These are phyloP conservation scores for Megaleporinus macrocephalus DNA, from an alignment of 2,113 vertebrate species.

Conservation along the genomic window DNA sequence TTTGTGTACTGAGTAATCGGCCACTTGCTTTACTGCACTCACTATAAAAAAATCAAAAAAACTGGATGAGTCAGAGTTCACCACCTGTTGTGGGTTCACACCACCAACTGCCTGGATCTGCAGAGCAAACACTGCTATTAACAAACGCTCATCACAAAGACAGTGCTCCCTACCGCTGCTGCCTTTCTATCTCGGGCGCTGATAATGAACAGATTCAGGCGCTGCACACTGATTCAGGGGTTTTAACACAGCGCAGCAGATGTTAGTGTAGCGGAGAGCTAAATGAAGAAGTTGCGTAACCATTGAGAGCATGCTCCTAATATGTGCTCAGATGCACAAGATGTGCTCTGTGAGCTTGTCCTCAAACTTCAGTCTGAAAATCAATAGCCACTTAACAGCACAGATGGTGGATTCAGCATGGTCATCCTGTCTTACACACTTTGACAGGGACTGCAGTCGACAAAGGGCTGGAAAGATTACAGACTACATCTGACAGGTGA, in stretches of 20 bases:
- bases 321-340: neutral
- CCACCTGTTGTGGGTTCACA: slow-evolving; percentile 46
- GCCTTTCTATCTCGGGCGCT: neutral
- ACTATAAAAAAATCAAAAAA: neutral
- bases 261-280: neutral
- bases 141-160: slow-evolving; percentile 5
- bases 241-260: neutral
- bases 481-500: slow-evolving; percentile 33
- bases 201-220: slow-evolving; percentile 4
- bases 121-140: neutral
- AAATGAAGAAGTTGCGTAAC: slow-evolving; percentile 6
- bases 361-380: slow-evolving; percentile 34
- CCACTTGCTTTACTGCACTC: neutral
- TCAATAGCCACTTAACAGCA: slow-evolving; percentile 54
- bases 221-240: neutral
- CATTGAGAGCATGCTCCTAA: neutral
- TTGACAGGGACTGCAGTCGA: slow-evolving; percentile 23
- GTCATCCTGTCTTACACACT: slow-evolving; percentile 37
- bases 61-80: slow-evolving; percentile 45
- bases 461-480: neutral
- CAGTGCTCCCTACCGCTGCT: neutral
- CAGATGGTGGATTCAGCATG: slow-evolving; percentile 12
- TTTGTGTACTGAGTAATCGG: neutral
- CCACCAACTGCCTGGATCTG: neutral
- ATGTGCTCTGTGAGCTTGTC: slow-evolving; percentile 19